Percentiles rank a stretch among this genome's conserved stretches.
Conservation (phyloP, 2,113 vertebrate species). For the Puntigrus tetrazona region DNA sequence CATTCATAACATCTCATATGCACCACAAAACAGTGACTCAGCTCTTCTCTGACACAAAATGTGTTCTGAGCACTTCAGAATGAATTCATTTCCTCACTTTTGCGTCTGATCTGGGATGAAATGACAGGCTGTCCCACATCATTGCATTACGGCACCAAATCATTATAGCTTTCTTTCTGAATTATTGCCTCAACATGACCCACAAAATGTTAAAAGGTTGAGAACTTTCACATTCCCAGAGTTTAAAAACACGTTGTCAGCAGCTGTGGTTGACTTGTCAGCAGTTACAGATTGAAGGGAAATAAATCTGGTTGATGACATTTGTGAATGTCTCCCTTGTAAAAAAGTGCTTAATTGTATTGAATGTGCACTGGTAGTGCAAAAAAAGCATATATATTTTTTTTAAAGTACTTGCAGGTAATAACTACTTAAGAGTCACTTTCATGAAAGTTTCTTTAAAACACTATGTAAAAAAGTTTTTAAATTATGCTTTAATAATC, state of each 20-base stretch:
- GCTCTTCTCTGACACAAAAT: background rate
- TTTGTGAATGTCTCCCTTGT: background rate
- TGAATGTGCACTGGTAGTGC: background rate
- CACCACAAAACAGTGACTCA: constrained; percentile 6
- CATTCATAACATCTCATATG: background rate
- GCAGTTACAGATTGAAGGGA: background rate
- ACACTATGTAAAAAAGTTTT: background rate
- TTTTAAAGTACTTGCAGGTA: background rate
- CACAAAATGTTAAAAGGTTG: background rate
- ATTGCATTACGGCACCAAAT: background rate
- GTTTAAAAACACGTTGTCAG: background rate
- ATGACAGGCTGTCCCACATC: background rate
- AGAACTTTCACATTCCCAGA: constrained; percentile 1
- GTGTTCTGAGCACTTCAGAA: background rate
- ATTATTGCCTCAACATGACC: background rate
- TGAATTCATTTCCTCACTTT: background rate
- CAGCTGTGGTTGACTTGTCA: background rate
- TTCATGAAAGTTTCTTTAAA: background rate
- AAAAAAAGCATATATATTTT: background rate
- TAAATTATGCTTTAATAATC: background rate
- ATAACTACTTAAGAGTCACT: background rate
- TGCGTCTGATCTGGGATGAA: constrained; percentile 3
- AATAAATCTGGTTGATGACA: background rate
- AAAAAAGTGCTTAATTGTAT: constrained; percentile 3
- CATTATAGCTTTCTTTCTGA: background rate